Conservation (phyloP, 2,797 vertebrate genomes). For the Ceryle rudis region DNA sequence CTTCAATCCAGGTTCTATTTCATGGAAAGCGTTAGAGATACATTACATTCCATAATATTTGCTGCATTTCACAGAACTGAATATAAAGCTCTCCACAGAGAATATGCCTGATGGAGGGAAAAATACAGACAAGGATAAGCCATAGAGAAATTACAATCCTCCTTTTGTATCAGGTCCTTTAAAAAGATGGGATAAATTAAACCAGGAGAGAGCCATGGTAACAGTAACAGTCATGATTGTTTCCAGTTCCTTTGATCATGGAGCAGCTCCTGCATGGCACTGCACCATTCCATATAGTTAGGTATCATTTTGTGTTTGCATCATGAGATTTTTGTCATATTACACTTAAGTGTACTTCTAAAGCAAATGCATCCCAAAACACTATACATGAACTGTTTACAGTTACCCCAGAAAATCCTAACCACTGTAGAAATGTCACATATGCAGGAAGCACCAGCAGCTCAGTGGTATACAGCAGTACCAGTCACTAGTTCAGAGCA, state of each 20-base stretch:
- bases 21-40: not conserved
- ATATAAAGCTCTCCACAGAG: not conserved
- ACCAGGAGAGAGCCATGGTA: not conserved
- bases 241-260: not conserved
- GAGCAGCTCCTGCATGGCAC: not conserved
- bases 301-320: not conserved
- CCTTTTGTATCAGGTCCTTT: not conserved
- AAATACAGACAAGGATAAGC: not conserved
- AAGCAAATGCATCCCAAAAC: not conserved
- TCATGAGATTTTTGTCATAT: not conserved
- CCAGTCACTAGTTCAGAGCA: not conserved
- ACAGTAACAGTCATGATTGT: not conserved
- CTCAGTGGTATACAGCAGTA: not conserved
- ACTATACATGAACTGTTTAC: not conserved
- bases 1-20: slow-evolving; percentile 9
- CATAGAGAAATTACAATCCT: not conserved
- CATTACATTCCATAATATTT: not conserved
- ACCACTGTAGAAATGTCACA: not conserved
- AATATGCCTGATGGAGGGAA: not conserved
- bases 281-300: not conserved
- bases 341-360: not conserved
- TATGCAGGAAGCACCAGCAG: not conserved
- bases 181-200: not conserved
- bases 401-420: not conserved
- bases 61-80: not conserved